Evolutionary conservation across 30 jellyfish, hydroid and myxozoan genomes (phyloP).

Genomic region (Aurelia aurita complex sp. Pacific): DNA sequence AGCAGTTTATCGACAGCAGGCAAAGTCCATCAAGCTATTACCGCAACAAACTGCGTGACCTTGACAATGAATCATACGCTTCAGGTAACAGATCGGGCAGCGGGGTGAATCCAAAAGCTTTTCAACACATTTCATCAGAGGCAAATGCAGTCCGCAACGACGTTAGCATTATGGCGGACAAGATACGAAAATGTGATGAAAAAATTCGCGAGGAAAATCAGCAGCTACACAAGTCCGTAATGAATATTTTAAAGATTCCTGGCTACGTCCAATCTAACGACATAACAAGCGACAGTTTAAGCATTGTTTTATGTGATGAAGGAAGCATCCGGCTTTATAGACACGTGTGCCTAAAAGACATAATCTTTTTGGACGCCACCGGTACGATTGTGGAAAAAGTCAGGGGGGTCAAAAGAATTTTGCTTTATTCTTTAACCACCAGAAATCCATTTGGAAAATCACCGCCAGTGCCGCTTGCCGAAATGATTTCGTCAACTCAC

Average conservation of each 20-base stretch:
- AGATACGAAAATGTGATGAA: too few species aligned
- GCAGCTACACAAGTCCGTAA: too few species aligned
- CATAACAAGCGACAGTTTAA: not conserved
- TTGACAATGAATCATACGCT: too few species aligned
- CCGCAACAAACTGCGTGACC: too few species aligned
- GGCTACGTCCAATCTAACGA: not conserved
- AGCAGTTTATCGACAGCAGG: too few species aligned
- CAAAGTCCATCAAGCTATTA: too few species aligned
- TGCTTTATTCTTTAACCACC: constrained; percentile 1
- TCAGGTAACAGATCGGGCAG: not conserved
- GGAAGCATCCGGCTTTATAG: constrained; percentile 12
- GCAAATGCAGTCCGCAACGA: constrained; percentile 5
- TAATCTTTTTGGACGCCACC: not conserved
- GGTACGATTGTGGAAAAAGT: not conserved
- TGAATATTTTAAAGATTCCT: too few species aligned
- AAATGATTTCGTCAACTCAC: constrained; percentile 8
- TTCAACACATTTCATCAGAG: not conserved
- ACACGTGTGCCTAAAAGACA: not conserved
- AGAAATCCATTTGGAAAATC: constrained; percentile 4
- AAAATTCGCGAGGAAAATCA: too few species aligned
- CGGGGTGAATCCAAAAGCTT: constrained; percentile 14
- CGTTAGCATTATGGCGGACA: not conserved
- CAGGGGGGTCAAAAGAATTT: not conserved
- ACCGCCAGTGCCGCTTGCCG: constrained; percentile 9
- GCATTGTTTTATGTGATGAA: not conserved